Evolutionary conservation across 92 coral and sea anemone genomes (phyloP).

Genomic region (Umimayanthus kanabou): DNA sequence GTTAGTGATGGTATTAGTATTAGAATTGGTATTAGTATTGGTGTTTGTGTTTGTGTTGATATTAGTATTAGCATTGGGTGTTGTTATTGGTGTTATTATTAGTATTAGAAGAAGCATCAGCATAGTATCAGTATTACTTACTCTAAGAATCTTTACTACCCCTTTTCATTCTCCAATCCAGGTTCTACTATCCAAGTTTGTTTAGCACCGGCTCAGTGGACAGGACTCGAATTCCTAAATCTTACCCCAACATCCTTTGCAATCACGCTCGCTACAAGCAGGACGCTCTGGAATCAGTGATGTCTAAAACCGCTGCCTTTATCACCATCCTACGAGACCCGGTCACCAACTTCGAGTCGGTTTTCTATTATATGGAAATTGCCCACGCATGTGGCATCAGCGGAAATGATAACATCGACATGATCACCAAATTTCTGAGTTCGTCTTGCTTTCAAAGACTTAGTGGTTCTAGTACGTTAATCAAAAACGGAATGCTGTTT

Average conservation of each 20-base stretch:
- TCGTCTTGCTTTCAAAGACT: conserved; percentile 66
- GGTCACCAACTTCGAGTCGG: conserved; percentile 84
- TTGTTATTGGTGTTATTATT: no score
- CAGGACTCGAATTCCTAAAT: conserved; percentile 17
- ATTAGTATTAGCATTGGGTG: no score
- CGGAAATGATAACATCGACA: conserved; percentile 68
- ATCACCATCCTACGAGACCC: conserved; percentile 93
- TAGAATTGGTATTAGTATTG: no score
- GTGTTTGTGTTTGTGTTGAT: no score
- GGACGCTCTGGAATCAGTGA: conserved; percentile 64
- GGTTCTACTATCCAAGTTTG: conserved; percentile 26
- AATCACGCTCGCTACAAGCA: conserved; percentile 89
- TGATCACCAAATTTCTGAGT: conserved; percentile 66
- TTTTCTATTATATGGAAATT: conserved; percentile 87
- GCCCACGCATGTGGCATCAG: conserved; percentile 75
- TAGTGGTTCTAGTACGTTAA: conserved; percentile 70
- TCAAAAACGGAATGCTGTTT: conserved; percentile 89
- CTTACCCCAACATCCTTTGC: conserved; percentile 80
- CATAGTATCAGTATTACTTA: no score
- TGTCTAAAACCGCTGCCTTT: conserved; percentile 82
- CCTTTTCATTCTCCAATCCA: background rate
- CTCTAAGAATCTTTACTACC: background rate
- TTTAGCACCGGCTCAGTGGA: conserved; percentile 13
- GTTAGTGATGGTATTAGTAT: no score
- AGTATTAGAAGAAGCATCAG: no score